Evolutionary conservation across 2,113 vertebrate species (phyloP), one percentile per base, ranked within the genome.

Genomic region (Lamprotornis superbus): DNA sequence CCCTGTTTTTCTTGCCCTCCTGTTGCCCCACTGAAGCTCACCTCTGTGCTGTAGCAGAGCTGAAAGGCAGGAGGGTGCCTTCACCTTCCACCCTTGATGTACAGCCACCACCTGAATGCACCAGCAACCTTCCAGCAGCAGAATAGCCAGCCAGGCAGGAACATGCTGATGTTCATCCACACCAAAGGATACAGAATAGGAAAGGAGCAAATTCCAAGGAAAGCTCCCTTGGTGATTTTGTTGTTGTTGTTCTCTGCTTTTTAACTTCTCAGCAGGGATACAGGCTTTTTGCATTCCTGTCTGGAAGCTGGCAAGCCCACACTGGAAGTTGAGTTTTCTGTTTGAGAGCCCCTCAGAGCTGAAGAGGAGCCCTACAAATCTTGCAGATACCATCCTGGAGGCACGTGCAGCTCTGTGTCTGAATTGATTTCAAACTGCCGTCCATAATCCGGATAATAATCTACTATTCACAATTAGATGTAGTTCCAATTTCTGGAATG

Each of bases 391-490:
- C 42, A 22, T 91, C 70, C 63, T 89, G 3, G 5, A 71, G 94
- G 44, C 3, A 9, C 46, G 19, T 33, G 24, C 15, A 79, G 53
- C 63, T 84, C 5, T 78, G 55, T 75, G 89, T 93, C 95, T 60
- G 65, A 91, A 80, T 91, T 97, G 33, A 76, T 93, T 97, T 89
- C 63, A 64, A 92, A 97, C 93, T 85, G 46, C 67, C 37, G 89
- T 95, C 89, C 68, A 25, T 97, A 97, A 98, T 97, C 90, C 79
- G 53, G 97, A 93, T 97, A 96, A 98, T 97, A 96, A 97, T 95
- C 92, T 94, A 85, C 56, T 44, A 87, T 95, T 97, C 94, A 95
- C 94, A 98, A 98, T 98, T 97, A 98, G 96, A 97, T 90, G 92
- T 91, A 89, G 92, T 94, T 94, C 90, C 74, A 44, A 96, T 97